Percentiles rank a stretch among this genome's conserved stretches.
Evolutionary conservation across 1,140 invertebrate genomes (phyloP).

Genomic region (Pteromalus puparum): DNA sequence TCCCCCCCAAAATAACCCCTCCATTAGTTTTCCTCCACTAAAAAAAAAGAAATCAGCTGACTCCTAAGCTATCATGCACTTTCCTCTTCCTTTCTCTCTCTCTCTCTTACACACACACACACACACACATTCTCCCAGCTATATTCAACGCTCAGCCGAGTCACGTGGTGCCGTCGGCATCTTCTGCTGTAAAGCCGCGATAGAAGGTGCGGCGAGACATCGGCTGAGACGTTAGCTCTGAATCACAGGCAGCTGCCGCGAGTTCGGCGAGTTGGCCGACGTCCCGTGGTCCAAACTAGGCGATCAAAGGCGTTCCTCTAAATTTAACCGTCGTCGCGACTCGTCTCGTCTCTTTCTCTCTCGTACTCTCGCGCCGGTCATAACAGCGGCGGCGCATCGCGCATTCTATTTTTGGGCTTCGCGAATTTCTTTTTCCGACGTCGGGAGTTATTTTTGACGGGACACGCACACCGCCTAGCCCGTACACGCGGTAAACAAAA

Average conservation of each 20-base stretch:
- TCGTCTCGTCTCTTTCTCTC: background rate
- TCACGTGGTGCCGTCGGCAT: background rate
- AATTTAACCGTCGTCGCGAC: constrained; percentile 43
- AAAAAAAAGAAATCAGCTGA: background rate
- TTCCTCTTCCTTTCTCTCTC: background rate
- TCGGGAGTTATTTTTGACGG: background rate
- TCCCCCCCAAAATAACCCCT: background rate
- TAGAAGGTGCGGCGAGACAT: background rate
- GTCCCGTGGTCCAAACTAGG: constrained; percentile 69
- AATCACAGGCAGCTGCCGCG: constrained; percentile 1
- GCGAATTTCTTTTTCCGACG: constrained; percentile 32
- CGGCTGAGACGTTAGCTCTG: constrained; percentile 13
- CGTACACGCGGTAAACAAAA: background rate
- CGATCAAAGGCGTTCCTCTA: constrained; percentile 61
- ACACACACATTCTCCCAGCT: background rate
- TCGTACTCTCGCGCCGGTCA: background rate
- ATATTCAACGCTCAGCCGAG: background rate
- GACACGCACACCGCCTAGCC: background rate
- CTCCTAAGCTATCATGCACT: background rate
- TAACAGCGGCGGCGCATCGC: constrained; percentile 1
- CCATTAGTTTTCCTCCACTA: too few species aligned
- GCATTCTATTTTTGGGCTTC: background rate
- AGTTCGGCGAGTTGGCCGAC: constrained; percentile 56
- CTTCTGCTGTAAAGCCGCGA: background rate
- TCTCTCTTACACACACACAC: too few species aligned